Evolutionary conservation across 2,113 vertebrate species (phyloP), one percentile per base, ranked within the genome.

Genomic region (Dinomys branickii): DNA sequence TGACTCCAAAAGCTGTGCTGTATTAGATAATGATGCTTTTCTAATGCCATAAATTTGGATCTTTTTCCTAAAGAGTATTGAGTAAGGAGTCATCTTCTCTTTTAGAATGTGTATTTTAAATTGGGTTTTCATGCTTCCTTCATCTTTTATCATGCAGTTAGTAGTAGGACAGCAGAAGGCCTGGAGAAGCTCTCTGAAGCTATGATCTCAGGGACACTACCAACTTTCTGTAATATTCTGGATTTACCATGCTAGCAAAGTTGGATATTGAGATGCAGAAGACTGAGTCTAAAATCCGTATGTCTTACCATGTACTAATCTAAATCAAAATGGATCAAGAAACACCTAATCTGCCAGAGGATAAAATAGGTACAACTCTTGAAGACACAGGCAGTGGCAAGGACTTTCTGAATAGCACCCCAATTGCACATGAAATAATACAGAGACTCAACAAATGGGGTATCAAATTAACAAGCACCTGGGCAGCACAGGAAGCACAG

Each of bases 51-150:
- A 71, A 59, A 88, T 93, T 28, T 88, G 41, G 10, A n/a, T 24
- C 7, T 77, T 69, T 47, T 80, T 67, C 90, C 52, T 44, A 87
- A 92, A 94, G 35, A 87, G 24, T 26, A 71, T 0, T 85, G 59
- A 77, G 28, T 84, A 73, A 92, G 13, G 58, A 44, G 61, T 81
- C 11, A 84, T 75, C 59, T 65, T 30, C 35, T 90, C 63, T 96
- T 90, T 75, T n/a, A 84, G 35, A 97, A 65, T 3, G 77, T 89
- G 16, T 90, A 91, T n/a, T 90, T 95, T 85, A 92, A 54, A 12
- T 65, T 52, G 92, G 12, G 28, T 93, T 94, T 94, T 84, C 61
- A 90, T 81, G 54, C 50, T 84, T 80, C 61, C 3, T 35, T 38
- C 47, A 90, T 58, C 22, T 90, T 95, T 95, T n/a, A 91, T 85